Conservation (phyloP, 2,113 vertebrate species). For the Eonycteris spelaea region DNA sequence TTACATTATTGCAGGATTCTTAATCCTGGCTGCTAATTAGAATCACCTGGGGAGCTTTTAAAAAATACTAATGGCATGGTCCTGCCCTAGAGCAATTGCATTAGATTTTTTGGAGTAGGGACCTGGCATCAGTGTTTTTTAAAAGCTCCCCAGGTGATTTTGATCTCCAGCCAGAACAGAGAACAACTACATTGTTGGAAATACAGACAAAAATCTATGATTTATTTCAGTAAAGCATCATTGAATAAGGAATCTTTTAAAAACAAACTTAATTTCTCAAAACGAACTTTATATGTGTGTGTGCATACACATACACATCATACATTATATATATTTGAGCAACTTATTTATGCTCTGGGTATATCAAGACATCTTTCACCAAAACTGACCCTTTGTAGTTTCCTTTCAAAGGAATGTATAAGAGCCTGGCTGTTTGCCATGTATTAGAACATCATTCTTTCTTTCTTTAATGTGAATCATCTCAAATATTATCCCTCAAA, state of each 20-base stretch:
- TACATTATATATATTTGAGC: not conserved
- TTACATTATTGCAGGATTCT: constrained; percentile 29
- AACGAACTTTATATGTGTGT: not conserved
- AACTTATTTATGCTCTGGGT: not conserved
- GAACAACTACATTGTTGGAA: constrained; percentile 57
- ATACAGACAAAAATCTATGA: constrained; percentile 54
- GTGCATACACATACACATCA: not conserved
- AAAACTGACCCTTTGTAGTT: not conserved
- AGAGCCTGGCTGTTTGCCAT: not conserved
- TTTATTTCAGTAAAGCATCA: constrained; percentile 31
- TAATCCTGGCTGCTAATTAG: not conserved
- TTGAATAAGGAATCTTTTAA: constrained; percentile 41
- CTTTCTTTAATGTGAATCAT: not conserved
- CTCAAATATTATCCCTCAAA: not conserved
- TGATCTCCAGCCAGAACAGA: constrained; percentile 22
- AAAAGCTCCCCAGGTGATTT: constrained; percentile 48
- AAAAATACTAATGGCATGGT: not conserved
- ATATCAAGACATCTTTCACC: not conserved
- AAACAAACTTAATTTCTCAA: not conserved
- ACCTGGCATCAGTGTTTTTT: constrained; percentile 22
- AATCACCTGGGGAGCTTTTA: constrained; percentile 53
- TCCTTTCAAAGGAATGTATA: constrained; percentile 15
- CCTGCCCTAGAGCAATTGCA: constrained; percentile 6
- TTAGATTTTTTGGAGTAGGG: constrained; percentile 44
- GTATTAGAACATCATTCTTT: not conserved